Conservation (phyloP, 2,888 invertebrate species). For the Drosophila atroscutellata region DNA sequence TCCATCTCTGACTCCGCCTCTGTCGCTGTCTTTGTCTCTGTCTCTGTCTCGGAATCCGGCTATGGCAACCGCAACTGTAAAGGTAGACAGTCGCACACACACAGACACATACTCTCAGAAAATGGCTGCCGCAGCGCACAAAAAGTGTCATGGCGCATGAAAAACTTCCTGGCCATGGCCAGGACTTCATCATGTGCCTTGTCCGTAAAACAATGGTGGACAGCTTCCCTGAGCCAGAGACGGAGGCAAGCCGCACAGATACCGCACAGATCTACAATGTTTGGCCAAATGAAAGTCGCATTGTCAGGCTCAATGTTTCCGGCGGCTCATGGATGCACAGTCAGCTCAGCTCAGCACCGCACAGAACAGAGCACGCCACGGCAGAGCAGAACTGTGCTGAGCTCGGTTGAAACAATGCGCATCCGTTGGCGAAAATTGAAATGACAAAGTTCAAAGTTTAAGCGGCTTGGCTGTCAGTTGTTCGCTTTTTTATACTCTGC, state of each 20-base stretch:
- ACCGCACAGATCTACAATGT: conserved; percentile 36
- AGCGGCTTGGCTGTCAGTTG: conserved; percentile 83
- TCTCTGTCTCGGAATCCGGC: conserved; percentile 38
- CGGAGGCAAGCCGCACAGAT: conserved; percentile 27
- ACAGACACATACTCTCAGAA: conserved; percentile 44
- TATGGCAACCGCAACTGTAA: conserved; percentile 31
- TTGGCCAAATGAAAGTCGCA: conserved; percentile 75
- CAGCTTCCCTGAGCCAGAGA: conserved; percentile 36
- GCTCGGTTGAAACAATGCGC: conserved; percentile 76
- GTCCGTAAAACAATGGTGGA: conserved; percentile 74
- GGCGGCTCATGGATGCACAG: conserved; percentile 63
- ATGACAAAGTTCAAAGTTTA: conserved; percentile 85
- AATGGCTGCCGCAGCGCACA: conserved; percentile 75
- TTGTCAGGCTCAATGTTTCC: conserved; percentile 82
- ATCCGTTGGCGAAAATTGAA: conserved; percentile 83
- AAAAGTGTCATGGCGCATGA: conserved; percentile 81
- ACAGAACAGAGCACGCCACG: conserved; percentile 8
- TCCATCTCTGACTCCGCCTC: conserved; percentile 10
- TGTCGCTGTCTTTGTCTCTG: conserved; percentile 1
- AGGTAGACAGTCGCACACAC: conserved; percentile 41
- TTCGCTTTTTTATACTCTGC: conserved; percentile 11
- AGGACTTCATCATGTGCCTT: conserved; percentile 55
- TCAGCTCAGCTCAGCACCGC: conserved; percentile 14
- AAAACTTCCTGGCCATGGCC: conserved; percentile 74
- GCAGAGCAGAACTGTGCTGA: conserved; percentile 6